Evolutionary conservation across 2,888 invertebrate genomes (phyloP).

Genomic region (Spodoptera littoralis): DNA sequence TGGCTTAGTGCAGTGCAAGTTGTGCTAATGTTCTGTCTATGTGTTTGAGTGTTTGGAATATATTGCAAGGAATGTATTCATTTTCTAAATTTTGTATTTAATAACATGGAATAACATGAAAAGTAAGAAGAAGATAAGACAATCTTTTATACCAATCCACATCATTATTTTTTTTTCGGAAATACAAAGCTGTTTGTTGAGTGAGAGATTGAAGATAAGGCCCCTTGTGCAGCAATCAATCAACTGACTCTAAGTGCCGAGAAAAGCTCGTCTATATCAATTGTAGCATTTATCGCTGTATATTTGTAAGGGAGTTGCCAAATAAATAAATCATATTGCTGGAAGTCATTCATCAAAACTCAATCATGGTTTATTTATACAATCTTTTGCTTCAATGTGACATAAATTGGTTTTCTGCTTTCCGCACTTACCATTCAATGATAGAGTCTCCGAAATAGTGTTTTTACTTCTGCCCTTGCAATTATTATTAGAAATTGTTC

Average conservation of each 20-base stretch:
- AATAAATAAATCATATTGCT: constrained; percentile 74
- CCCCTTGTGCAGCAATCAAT: constrained; percentile 69
- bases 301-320: constrained; percentile 66
- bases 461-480: too few relatives aligned
- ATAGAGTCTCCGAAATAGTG: not conserved
- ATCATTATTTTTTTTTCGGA: too few relatives aligned
- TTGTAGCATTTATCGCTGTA: constrained; percentile 68
- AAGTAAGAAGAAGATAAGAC: not conserved
- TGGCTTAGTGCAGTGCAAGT: constrained; percentile 1
- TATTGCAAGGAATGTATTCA: too few relatives aligned
- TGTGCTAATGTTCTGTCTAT: too few relatives aligned
- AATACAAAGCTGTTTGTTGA: constrained; percentile 15
- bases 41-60: too few relatives aligned
- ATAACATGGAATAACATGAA: not conserved
- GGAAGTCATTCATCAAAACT: constrained; percentile 72
- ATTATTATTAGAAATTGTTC: not conserved
- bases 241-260: constrained; percentile 74
- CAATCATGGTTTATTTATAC: constrained; percentile 61
- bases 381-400: constrained; percentile 21
- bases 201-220: constrained; percentile 49
- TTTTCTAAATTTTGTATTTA: too few relatives aligned
- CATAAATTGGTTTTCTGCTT: constrained; percentile 34
- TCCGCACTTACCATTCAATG: constrained; percentile 1
- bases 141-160: too few relatives aligned
- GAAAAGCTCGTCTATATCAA: constrained; percentile 75